A percentile compares a stretch with the other conserved stretches of the same genome.
Conservation (phyloP, 2,888 invertebrate genomes). For the Argyra leucocephala region DNA sequence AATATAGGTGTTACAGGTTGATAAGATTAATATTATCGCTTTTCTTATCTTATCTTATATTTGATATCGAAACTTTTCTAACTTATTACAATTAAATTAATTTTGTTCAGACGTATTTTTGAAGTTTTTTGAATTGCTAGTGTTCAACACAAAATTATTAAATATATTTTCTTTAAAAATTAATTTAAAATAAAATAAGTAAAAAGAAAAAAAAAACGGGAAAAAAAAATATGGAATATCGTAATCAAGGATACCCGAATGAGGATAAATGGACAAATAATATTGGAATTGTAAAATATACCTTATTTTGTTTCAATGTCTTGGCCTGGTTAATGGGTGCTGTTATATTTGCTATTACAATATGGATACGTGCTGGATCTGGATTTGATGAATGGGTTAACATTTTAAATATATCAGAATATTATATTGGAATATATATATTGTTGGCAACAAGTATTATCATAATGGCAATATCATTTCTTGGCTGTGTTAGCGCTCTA, state of each 20-base stretch:
- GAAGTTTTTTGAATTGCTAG: too few species aligned
- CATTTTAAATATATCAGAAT: constrained; percentile 61
- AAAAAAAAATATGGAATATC: background rate
- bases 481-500: constrained; percentile 74
- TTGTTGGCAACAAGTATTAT: constrained; percentile 61
- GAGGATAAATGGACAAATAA: background rate
- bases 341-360: constrained; percentile 63
- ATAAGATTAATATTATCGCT: too few species aligned
- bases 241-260: background rate
- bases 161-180: too few species aligned
- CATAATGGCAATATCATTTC: constrained; percentile 66
- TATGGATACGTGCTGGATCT: constrained; percentile 74
- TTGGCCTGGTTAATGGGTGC: constrained; percentile 71
- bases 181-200: too few species aligned
- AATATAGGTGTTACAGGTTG: too few species aligned
- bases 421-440: constrained; percentile 77
- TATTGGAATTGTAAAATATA: constrained; percentile 71
- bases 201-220: background rate
- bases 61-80: too few species aligned
- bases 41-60: too few species aligned
- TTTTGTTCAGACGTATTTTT: too few species aligned
- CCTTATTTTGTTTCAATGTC: constrained; percentile 70
- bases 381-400: constrained; percentile 75
- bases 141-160: too few species aligned
- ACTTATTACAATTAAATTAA: too few species aligned